Evolutionary conservation across 2,113 vertebrate genomes (phyloP).

Genomic region (Stigmatopora argus): DNA sequence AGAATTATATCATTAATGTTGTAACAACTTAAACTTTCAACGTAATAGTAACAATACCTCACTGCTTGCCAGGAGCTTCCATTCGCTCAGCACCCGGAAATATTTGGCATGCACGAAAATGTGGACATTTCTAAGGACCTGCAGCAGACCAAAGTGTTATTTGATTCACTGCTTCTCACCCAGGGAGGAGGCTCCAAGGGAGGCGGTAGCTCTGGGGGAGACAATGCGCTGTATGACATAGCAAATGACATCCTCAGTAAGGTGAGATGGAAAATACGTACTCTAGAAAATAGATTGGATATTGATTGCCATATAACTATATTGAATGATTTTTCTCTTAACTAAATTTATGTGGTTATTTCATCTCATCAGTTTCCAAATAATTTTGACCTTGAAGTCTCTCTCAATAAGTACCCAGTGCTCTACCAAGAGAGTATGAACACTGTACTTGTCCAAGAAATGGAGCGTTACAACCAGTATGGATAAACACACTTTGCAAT

Average conservation of each 20-base stretch:
- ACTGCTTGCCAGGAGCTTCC: conserved; percentile 76
- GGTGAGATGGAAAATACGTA: conserved; percentile 62
- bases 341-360: neutral
- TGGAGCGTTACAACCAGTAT: conserved; percentile 94
- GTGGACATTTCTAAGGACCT: conserved; percentile 97
- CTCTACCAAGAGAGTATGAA: conserved; percentile 96
- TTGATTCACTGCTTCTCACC: conserved; percentile 87
- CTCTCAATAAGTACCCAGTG: conserved; percentile 82
- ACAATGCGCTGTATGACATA: conserved; percentile 82
- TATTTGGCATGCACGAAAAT: conserved; percentile 97
- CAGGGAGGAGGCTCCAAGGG: conserved; percentile 82
- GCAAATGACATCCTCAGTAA: conserved; percentile 83
- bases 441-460: conserved; percentile 93
- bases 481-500: conserved; percentile 19
- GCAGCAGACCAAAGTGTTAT: conserved; percentile 86
- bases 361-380: conserved; percentile 73
- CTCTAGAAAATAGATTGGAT: too few relatives aligned
- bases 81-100: conserved; percentile 82
- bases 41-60: neutral
- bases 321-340: too few relatives aligned
- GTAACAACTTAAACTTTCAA: neutral
- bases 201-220: conserved; percentile 73
- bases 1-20: neutral
- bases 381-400: conserved; percentile 84
- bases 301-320: too few relatives aligned